Evolutionary conservation across 2,888 invertebrate species (phyloP), one percentile per base, ranked within the genome.

Genomic region (Lycia hirtaria): DNA sequence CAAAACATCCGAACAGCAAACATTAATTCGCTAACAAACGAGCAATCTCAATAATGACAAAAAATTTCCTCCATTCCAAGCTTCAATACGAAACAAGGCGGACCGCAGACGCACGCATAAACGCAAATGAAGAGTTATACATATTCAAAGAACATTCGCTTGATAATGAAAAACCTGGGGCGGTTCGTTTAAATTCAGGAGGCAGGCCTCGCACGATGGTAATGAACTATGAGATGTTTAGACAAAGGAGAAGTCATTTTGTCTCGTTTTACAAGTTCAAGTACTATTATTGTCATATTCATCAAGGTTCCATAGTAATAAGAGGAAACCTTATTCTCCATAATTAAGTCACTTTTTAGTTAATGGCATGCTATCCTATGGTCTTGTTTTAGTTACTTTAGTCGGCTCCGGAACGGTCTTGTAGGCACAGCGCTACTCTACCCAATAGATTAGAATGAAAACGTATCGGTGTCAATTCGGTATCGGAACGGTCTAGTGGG

Each of bases 151-250:
- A 71, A 74, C 73, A 72, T 81, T 75, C 66, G 68, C 74, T 69
- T 63, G 60, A 71, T 81, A 81, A 85, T 82, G 83, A 85, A 86
- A 85, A 83, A 80, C 71, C 74, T 54, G 63, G 68, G 66, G 73
- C 69, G 70, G 72, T 76, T 78, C 69, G 81, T 83, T 80, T 75
- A 80, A 80, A 85, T 81, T 78, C 76, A 54, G 37, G 43, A 57
- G 57, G 47, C 38, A 45, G 41, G 32, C 37, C 37, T 50, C 45
- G 9, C 14, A 26, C 20, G 32, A 33, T 30, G 40, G 56, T 75
- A 77, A 77, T 77, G 75, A 74, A 72, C 70, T 69, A 67, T 65
- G 66, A 67, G 67, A 69, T 56, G 49, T 28, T 52, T 32, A 56
- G 52, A 59, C 51, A 32, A 49, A 44, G 15, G 44, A 17, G 38